phyloP scores from a whole-genome alignment of 2,113 vertebrate genomes.

The Sapajus apella region DNA sequence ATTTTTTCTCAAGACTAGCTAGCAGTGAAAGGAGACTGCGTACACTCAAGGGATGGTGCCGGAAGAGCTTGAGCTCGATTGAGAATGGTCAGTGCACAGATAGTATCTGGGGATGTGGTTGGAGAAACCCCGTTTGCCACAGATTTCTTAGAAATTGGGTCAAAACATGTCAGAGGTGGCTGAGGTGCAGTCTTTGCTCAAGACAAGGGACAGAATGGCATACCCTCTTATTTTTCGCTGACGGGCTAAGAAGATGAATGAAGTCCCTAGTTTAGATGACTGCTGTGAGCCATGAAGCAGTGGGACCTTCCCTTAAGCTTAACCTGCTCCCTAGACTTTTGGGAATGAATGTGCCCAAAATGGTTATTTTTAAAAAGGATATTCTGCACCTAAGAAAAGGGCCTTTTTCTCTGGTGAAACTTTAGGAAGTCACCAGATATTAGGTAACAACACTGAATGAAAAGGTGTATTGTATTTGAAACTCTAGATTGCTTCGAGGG shows the following conservation, averaged over 20 bases:
- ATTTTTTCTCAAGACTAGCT: neutral
- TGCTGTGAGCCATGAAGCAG: neutral
- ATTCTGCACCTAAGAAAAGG: neutral
- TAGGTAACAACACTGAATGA: neutral
- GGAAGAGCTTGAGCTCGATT: neutral
- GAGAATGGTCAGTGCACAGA: neutral
- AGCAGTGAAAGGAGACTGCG: neutral
- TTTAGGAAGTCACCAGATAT: neutral
- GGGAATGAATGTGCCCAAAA: neutral
- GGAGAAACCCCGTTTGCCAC: neutral
- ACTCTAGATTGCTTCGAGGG: neutral
- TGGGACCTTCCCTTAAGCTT: neutral
- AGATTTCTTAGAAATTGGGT: neutral
- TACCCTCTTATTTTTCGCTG: neutral
- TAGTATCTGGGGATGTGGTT: neutral
- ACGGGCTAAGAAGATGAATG: neutral
- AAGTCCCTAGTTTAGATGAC: neutral
- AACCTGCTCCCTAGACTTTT: neutral
- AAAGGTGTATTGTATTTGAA: slow-evolving; percentile 14
- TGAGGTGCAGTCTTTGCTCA: neutral
- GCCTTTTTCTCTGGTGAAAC: neutral
- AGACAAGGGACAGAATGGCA: neutral
- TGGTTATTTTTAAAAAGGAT: neutral
- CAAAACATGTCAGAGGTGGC: neutral
- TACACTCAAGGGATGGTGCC: neutral